Evolutionary conservation across 2,888 invertebrate genomes (phyloP).

Genomic region (Lasiommata megera): DNA sequence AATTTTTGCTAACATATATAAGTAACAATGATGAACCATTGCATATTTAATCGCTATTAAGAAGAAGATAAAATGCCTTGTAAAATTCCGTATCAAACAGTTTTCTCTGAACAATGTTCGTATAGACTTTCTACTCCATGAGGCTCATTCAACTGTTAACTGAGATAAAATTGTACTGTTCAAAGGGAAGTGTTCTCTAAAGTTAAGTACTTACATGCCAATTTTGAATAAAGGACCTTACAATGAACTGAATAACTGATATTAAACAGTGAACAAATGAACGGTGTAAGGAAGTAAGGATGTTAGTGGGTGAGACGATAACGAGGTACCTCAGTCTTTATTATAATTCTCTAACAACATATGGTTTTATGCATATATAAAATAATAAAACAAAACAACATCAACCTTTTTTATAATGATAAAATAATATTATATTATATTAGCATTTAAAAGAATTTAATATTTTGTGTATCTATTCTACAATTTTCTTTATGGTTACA

Average conservation of each 20-base stretch:
- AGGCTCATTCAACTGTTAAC: constrained; percentile 62
- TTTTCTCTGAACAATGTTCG: constrained; percentile 30
- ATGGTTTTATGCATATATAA: no score
- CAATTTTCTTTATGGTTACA: no score
- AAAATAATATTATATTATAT: no score
- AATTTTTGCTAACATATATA: no score
- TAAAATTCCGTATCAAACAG: not conserved
- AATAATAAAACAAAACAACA: no score
- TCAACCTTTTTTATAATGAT: no score
- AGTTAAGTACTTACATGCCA: not conserved
- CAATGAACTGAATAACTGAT: constrained; percentile 34
- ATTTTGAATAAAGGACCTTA: not conserved
- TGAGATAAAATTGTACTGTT: constrained; percentile 51
- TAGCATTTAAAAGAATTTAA: no score
- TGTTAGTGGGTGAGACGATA: not conserved
- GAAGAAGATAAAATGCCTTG: not conserved
- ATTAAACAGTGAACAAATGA: constrained; percentile 21
- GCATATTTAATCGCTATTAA: not conserved
- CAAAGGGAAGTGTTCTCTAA: constrained; percentile 25
- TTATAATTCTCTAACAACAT: no score
- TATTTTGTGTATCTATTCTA: no score
- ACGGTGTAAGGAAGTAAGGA: constrained; percentile 2
- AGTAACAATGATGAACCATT: no score
- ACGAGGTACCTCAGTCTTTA: not conserved
- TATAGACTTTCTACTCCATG: constrained; percentile 54